These are phyloP conservation scores for Cephus spinipes DNA, from an alignment of 2,888 invertebrate species.

Conservation along the genomic window DNA sequence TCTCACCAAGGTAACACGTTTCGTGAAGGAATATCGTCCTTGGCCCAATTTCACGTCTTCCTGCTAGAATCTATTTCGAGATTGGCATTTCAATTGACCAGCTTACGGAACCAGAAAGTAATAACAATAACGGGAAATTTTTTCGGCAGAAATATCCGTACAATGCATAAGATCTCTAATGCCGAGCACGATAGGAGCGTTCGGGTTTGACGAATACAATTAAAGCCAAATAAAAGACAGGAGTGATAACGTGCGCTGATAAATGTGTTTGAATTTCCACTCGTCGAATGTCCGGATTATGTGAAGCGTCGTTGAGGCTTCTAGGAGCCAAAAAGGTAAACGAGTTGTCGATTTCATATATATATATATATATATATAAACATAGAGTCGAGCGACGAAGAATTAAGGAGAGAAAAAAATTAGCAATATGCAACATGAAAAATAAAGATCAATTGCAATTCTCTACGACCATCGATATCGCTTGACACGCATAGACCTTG, in stretches of 20 bases:
- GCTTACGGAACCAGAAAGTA: background rate
- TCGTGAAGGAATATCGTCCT: background rate
- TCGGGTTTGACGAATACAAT: too few species aligned
- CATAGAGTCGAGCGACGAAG: background rate
- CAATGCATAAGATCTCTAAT: background rate
- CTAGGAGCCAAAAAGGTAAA: too few species aligned
- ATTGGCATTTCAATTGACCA: background rate
- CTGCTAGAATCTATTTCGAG: background rate
- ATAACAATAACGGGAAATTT: background rate
- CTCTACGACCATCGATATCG: background rate
- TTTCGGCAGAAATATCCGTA: background rate
- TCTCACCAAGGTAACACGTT: background rate
- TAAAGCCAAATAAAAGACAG: too few species aligned
- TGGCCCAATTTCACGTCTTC: background rate
- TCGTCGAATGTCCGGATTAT: too few species aligned
- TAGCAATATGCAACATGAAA: too few species aligned
- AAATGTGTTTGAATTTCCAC: too few species aligned
- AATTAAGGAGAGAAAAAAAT: background rate
- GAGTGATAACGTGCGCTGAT: too few species aligned
- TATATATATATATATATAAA: too few species aligned
- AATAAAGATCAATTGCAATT: too few species aligned
- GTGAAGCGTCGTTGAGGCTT: too few species aligned
- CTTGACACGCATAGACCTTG: background rate
- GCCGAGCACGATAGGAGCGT: too few species aligned
- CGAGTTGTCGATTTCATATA: too few species aligned